phyloP scores from a whole-genome alignment of 2,888 invertebrate genomes.

The Ophion ellenae region DNA sequence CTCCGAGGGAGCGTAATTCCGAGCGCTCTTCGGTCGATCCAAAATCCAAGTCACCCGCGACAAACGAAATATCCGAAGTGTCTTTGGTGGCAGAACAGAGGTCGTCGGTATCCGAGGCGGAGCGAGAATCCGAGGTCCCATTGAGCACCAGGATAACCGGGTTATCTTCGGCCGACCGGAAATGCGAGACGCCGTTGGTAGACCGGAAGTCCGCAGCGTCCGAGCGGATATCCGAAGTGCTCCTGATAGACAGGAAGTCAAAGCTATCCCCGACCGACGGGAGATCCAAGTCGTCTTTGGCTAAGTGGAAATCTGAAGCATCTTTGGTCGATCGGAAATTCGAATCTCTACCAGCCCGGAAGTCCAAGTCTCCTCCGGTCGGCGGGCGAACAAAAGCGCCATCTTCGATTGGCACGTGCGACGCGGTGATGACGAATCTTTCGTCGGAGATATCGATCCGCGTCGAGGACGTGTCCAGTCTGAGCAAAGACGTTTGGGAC shows the following conservation, averaged over 20 bases:
- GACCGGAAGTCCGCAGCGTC: background rate
- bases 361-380: background rate
- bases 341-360: background rate
- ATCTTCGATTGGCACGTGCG: slow-evolving; percentile 64
- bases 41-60: background rate
- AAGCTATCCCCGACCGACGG: background rate
- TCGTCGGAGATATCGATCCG: slow-evolving; percentile 68
- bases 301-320: background rate
- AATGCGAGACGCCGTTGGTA: background rate
- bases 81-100: background rate
- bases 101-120: too few relatives aligned
- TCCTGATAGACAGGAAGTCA: background rate
- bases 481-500: slow-evolving; percentile 75
- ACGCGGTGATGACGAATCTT: slow-evolving; percentile 24
- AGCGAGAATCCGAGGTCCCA: background rate
- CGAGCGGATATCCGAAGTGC: background rate
- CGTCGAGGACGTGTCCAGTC: slow-evolving; percentile 71
- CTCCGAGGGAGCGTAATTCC: background rate
- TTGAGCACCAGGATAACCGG: background rate
- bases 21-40: background rate
- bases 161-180: background rate
- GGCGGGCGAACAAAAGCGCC: background rate
- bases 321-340: background rate
- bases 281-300: background rate
- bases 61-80: background rate